Percentiles rank a stretch among this genome's conserved stretches.
Evolutionary conservation across 2,888 invertebrate genomes (phyloP).

Genomic region (Andrena fulva): DNA sequence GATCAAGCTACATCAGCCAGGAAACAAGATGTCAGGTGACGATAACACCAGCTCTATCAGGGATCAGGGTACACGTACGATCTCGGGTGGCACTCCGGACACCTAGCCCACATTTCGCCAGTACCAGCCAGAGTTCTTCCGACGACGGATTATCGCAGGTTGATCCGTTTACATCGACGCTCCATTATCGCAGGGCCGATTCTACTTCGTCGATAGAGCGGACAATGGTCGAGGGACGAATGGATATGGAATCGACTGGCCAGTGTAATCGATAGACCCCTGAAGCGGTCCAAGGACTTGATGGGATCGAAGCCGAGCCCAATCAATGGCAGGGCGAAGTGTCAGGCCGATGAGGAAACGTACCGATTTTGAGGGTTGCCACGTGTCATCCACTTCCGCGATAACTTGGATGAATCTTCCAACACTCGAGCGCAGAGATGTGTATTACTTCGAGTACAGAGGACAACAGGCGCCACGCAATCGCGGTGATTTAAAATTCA

Average conservation of each 20-base stretch:
- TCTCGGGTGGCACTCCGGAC: conserved; percentile 61
- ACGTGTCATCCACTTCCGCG: not conserved
- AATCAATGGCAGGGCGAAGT: not conserved
- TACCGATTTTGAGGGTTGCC: not conserved
- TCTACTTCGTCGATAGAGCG: conserved; percentile 45
- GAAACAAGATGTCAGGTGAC: conserved; percentile 27
- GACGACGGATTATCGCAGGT: conserved; percentile 71
- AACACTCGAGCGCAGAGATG: too few relatives aligned
- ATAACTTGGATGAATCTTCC: not conserved
- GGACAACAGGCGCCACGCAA: not conserved
- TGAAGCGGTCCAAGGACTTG: not conserved
- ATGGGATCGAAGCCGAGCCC: not conserved
- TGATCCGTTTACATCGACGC: conserved; percentile 73
- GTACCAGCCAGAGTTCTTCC: conserved; percentile 64
- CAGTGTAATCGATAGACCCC: conserved; percentile 21
- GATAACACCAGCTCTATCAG: conserved; percentile 54
- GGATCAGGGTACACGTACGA: conserved; percentile 48
- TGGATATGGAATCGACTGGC: conserved; percentile 20
- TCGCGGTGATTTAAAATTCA: conserved; percentile 48
- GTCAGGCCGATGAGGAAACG: not conserved
- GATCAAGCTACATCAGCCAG: not conserved
- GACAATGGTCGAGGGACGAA: conserved; percentile 53
- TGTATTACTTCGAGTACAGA: not conserved
- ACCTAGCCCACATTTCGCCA: conserved; percentile 48
- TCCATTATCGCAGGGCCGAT: conserved; percentile 68